phyloP scores from a whole-genome alignment of 1,140 invertebrate genomes.

The Tetragnatha versicolor region DNA sequence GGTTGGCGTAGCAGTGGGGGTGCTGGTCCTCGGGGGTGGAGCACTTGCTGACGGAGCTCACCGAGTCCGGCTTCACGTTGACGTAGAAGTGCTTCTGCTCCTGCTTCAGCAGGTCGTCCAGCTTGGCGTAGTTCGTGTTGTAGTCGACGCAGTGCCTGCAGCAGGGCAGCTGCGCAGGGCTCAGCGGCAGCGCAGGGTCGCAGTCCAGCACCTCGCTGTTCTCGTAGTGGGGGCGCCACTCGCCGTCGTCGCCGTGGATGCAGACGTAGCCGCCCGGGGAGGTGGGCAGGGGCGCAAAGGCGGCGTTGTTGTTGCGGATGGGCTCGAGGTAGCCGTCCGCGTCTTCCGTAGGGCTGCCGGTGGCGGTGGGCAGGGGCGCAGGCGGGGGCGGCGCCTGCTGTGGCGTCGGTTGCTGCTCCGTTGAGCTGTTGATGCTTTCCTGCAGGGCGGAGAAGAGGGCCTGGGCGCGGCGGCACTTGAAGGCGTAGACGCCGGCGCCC shows the following conservation, averaged over 20 bases:
- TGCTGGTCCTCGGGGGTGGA: constrained; percentile 73
- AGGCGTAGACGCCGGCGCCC: constrained; percentile 90
- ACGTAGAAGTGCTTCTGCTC: constrained; percentile 69
- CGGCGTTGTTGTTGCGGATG: not conserved
- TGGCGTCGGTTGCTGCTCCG: not conserved
- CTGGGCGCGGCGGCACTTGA: constrained; percentile 88
- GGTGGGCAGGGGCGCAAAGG: not conserved
- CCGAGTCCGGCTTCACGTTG: constrained; percentile 70
- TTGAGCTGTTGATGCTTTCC: constrained; percentile 75
- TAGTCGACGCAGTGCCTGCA: constrained; percentile 58
- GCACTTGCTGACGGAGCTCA: not conserved
- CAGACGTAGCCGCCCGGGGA: constrained; percentile 24
- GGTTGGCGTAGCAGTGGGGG: constrained; percentile 41
- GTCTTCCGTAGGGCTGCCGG: constrained; percentile 33
- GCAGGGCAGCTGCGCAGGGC: constrained; percentile 21
- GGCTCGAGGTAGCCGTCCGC: constrained; percentile 46
- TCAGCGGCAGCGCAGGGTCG: too few relatives aligned
- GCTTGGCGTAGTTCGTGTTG: constrained; percentile 67
- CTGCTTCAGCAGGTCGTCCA: constrained; percentile 62
- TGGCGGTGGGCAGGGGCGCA: not conserved
- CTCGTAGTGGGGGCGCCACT: constrained; percentile 8
- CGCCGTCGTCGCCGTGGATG: not conserved
- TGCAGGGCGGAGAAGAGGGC: constrained; percentile 88
- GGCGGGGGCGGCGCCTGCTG: not conserved
- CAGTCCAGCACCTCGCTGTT: constrained; percentile 29